phyloP scores from a whole-genome alignment of 2,113 vertebrate genomes.

The Gopherus evgoodei region DNA sequence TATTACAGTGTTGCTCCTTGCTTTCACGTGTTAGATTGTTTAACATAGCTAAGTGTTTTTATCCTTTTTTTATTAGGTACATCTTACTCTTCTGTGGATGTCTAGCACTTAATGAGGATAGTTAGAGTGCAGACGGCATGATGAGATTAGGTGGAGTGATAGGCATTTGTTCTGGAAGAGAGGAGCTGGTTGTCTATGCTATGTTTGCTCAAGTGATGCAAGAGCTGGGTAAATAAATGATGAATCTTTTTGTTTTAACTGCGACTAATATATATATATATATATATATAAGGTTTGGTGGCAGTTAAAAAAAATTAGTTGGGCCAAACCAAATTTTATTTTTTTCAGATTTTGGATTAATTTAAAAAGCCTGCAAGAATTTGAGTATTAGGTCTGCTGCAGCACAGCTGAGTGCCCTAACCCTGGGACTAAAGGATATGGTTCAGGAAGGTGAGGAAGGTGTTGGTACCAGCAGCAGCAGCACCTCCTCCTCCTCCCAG shows the following conservation, averaged over 20 bases:
- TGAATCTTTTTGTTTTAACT: no score
- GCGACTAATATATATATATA: no score
- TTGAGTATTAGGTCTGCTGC: not conserved
- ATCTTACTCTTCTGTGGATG: not conserved
- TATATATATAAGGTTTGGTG: no score
- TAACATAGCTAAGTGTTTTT: not conserved
- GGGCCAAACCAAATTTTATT: not conserved
- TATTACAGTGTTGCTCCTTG: not conserved
- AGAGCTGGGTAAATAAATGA: not conserved
- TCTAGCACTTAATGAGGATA: not conserved
- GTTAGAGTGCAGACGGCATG: not conserved
- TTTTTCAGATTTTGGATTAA: not conserved
- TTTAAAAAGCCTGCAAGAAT: not conserved
- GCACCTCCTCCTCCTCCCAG: not conserved
- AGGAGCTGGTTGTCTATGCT: not conserved
- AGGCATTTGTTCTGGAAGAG: not conserved
- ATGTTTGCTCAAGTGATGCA: not conserved
- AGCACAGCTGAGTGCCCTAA: not conserved
- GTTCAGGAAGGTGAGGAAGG: not conserved
- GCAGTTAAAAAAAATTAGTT: not conserved
- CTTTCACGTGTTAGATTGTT: not conserved
- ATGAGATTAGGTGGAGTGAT: not conserved
- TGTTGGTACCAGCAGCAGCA: not conserved
- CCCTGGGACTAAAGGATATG: not conserved
- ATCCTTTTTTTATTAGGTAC: not conserved